Conservation (phyloP, 2,113 vertebrate genomes). For the Nesospiza acunhae region DNA sequence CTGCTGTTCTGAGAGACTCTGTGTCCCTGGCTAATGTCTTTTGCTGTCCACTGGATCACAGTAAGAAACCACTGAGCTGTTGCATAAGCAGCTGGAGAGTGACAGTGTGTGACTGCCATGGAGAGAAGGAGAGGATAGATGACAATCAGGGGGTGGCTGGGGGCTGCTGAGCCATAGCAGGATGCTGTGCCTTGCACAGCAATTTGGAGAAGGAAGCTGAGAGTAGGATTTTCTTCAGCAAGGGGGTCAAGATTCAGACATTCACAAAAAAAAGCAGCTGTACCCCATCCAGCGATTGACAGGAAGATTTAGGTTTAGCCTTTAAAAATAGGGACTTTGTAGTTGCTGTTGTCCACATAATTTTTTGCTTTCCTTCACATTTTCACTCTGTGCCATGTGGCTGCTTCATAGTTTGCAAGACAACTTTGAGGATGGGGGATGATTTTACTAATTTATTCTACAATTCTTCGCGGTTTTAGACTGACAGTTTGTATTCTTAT, state of each 20-base stretch:
- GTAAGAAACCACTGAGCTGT: constrained; percentile 12
- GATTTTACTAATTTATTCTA: not conserved
- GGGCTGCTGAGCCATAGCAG: not conserved
- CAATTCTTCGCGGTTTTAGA: not conserved
- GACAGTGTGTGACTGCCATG: not conserved
- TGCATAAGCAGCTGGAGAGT: constrained; percentile 32
- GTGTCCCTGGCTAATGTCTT: not conserved
- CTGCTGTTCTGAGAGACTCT: not conserved
- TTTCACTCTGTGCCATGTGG: not conserved
- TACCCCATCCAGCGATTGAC: not conserved
- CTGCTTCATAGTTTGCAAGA: not conserved
- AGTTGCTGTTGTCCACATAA: not conserved
- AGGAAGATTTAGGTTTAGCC: not conserved
- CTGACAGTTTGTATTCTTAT: not conserved
- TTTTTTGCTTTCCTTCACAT: not conserved
- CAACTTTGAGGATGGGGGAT: not conserved
- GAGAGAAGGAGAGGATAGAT: not conserved
- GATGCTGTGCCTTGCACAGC: not conserved
- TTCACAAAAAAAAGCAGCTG: not conserved
- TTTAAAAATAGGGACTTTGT: not conserved
- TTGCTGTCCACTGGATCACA: not conserved
- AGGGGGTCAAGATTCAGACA: not conserved
- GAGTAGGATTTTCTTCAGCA: not conserved
- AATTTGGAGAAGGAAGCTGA: not conserved
- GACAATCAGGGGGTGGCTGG: not conserved